Percentiles rank a stretch among this genome's conserved stretches.
These are phyloP conservation scores for Paragorgia papillata DNA, from an alignment of 92 coral and sea anemone species.

Conservation along the genomic window DNA sequence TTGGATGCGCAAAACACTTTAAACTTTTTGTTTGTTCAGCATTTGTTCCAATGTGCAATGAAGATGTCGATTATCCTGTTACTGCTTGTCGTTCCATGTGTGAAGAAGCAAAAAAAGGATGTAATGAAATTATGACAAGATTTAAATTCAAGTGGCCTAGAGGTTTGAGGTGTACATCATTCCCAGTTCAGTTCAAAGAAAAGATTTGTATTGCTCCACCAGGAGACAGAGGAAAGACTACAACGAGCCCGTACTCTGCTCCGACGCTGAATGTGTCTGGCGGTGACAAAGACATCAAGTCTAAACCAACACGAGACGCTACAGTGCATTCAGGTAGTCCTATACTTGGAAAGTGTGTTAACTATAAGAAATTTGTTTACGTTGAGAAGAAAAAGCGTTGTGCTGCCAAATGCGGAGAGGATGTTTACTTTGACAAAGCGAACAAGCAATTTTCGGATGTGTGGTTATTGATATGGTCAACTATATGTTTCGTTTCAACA, in stretches of 20 bases:
- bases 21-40: constrained; percentile 86
- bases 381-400: constrained; percentile 72
- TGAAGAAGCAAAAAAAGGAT: constrained; percentile 81
- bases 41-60: constrained; percentile 87
- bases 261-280: no score
- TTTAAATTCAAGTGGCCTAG: constrained; percentile 97
- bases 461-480: constrained; percentile 94
- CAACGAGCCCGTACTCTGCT: no score
- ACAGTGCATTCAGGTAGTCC: constrained; percentile 29
- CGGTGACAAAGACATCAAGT: neutral
- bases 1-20: constrained; percentile 76
- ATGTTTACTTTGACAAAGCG: constrained; percentile 67
- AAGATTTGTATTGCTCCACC: constrained; percentile 15
- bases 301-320: neutral
- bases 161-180: constrained; percentile 68
- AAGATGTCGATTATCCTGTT: constrained; percentile 73
- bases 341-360: constrained; percentile 56
- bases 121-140: constrained; percentile 73
- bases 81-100: constrained; percentile 88
- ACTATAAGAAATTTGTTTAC: constrained; percentile 67
- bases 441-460: constrained; percentile 81
- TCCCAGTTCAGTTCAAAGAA: constrained; percentile 43
- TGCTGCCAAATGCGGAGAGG: constrained; percentile 76
- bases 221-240: constrained; percentile 48
- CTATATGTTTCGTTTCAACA: constrained; percentile 89